A percentile compares a stretch with the other conserved stretches of the same genome.
Conservation (phyloP, 2,113 vertebrate genomes). For the Hoplias malabaricus region DNA sequence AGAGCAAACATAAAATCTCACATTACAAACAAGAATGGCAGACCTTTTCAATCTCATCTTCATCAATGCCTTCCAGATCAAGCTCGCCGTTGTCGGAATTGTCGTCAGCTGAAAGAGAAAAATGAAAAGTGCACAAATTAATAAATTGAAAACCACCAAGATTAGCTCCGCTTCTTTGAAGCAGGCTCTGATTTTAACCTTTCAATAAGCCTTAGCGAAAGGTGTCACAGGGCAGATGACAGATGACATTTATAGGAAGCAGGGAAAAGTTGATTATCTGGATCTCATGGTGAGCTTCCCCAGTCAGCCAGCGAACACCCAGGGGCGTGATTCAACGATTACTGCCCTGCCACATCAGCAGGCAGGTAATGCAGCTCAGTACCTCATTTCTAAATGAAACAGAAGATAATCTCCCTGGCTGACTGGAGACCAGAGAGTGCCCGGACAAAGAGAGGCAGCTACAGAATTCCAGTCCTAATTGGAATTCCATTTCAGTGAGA, state of each 20-base stretch:
- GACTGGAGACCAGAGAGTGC: slow-evolving; percentile 23
- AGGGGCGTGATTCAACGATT: slow-evolving; percentile 26
- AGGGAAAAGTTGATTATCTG: slow-evolving; percentile 37
- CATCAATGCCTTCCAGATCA: slow-evolving; percentile 92
- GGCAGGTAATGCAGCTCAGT: slow-evolving; percentile 31
- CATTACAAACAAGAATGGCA: slow-evolving; percentile 41
- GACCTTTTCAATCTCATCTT: slow-evolving; percentile 93
- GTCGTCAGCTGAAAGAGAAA: slow-evolving; percentile 66
- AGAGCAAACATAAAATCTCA: neutral
- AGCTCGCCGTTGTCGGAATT: slow-evolving; percentile 80
- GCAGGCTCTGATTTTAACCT: neutral
- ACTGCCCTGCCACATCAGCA: slow-evolving; percentile 21
- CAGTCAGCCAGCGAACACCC: slow-evolving; percentile 14
- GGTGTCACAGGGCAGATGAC: slow-evolving; percentile 17
- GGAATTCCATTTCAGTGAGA: slow-evolving; percentile 26
- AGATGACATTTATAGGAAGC: slow-evolving; percentile 25
- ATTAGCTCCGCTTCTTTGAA: slow-evolving; percentile 1
- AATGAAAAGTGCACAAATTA: neutral
- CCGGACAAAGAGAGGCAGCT: neutral
- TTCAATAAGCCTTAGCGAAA: slow-evolving; percentile 1
- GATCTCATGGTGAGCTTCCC: neutral
- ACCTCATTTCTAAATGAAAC: slow-evolving; percentile 40
- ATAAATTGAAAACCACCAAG: neutral
- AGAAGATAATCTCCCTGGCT: slow-evolving; percentile 27
- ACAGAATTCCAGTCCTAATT: slow-evolving; percentile 24